Conservation (phyloP, 2,888 invertebrate genomes). For the Sesia apiformis region DNA sequence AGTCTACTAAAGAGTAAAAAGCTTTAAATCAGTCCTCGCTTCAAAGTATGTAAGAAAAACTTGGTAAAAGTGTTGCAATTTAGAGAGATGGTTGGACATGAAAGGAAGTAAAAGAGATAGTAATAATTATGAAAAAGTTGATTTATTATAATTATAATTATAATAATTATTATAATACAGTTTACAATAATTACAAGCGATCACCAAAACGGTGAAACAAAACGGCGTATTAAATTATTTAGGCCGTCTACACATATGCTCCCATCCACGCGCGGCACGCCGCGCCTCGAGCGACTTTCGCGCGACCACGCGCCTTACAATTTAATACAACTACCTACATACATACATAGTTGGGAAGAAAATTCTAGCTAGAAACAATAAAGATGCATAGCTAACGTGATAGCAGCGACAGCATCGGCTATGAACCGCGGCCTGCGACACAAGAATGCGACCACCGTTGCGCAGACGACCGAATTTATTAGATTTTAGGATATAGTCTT, state of each 20-base stretch:
- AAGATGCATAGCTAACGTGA: background rate
- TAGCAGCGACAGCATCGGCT: conserved; percentile 10
- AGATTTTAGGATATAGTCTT: conserved; percentile 68
- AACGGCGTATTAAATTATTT: conserved; percentile 71
- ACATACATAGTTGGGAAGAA: background rate
- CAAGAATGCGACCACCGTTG: conserved; percentile 20
- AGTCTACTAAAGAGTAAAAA: no score
- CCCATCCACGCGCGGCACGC: conserved; percentile 1
- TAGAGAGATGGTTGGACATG: no score
- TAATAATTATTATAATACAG: conserved; percentile 75
- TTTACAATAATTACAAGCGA: conserved; percentile 76
- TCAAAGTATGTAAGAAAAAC: no score
- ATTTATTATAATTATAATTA: conserved; percentile 73
- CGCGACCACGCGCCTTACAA: conserved; percentile 7
- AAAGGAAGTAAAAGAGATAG: conserved; percentile 46
- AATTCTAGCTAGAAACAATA: background rate
- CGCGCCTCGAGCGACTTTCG: background rate
- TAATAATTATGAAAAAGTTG: conserved; percentile 75
- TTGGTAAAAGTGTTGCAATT: no score
- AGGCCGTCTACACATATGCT: conserved; percentile 38
- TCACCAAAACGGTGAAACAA: conserved; percentile 74
- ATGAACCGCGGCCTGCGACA: conserved; percentile 21
- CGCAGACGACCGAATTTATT: conserved; percentile 23
- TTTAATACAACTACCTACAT: background rate
- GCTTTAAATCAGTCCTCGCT: no score